A percentile compares a stretch with the other conserved stretches of the same genome.
These are phyloP conservation scores for Ctenoplectra terminalis DNA, from an alignment of 1,140 invertebrate species.

Conservation along the genomic window DNA sequence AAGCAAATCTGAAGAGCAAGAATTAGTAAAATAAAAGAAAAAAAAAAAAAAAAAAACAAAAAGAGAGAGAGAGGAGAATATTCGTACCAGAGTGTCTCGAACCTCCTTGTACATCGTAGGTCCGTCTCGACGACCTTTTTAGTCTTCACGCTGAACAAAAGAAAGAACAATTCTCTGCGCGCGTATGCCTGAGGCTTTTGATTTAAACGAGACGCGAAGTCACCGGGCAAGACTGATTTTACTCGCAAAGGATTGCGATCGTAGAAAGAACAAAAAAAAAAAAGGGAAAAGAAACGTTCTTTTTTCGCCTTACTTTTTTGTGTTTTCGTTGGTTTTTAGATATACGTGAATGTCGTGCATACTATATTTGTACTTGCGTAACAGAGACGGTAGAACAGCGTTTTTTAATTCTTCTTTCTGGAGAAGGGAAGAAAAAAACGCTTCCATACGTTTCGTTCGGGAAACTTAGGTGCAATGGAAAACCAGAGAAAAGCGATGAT, in stretches of 20 bases:
- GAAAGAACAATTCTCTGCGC: conserved; percentile 57
- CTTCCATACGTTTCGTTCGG: not conserved
- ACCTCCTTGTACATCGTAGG: conserved; percentile 48
- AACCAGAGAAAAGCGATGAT: conserved; percentile 72
- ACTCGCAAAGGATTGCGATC: conserved; percentile 39
- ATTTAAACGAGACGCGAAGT: conserved; percentile 71
- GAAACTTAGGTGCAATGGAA: conserved; percentile 46
- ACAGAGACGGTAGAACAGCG: not conserved
- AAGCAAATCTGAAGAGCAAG: not conserved
- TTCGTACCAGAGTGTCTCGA: conserved; percentile 67
- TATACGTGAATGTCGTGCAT: not conserved
- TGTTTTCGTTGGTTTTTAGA: conserved; percentile 10
- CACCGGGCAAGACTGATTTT: conserved; percentile 76
- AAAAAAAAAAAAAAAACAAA: conserved; percentile 20
- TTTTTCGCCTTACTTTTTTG: conserved; percentile 16
- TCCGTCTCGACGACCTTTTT: conserved; percentile 42
- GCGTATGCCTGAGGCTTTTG: conserved; percentile 76
- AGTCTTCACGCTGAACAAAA: conserved; percentile 53
- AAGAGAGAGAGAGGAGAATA: conserved; percentile 28
- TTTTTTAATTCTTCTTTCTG: not conserved
- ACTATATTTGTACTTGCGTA: not conserved
- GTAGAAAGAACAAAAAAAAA: not conserved
- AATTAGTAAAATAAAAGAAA: conserved; percentile 1
- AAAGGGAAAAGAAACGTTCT: not conserved
- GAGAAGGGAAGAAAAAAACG: not conserved